Evolutionary conservation across 2,888 invertebrate genomes (phyloP).

Genomic region (Agonum fuliginosum): DNA sequence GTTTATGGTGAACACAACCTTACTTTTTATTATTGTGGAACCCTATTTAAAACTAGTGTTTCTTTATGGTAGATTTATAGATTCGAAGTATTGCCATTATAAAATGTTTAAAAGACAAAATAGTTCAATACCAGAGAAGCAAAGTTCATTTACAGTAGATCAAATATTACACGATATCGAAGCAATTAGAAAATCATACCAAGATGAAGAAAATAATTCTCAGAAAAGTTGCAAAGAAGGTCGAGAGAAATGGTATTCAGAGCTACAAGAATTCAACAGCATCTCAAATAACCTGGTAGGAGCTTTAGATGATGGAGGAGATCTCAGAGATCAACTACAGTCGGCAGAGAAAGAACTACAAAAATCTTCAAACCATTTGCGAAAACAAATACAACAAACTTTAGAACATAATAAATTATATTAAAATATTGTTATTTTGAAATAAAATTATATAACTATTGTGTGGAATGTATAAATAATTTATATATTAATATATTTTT

Average conservation of each 20-base stretch:
- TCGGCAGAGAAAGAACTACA: constrained; percentile 58
- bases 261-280: constrained; percentile 63
- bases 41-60: no score
- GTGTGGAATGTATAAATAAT: constrained; percentile 50
- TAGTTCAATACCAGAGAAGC: constrained; percentile 31
- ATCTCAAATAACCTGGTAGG: constrained; percentile 63
- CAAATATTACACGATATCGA: constrained; percentile 64
- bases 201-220: constrained; percentile 57
- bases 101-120: constrained; percentile 52
- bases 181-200: constrained; percentile 61
- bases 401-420: no score
- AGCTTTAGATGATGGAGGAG: constrained; percentile 55
- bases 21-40: neutral
- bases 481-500: constrained; percentile 28
- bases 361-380: constrained; percentile 30
- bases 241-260: constrained; percentile 61
- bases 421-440: no score
- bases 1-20: constrained; percentile 21
- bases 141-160: constrained; percentile 60
- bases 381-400: constrained; percentile 55
- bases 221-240: constrained; percentile 13
- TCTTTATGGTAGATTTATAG: no score
- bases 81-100: no score
- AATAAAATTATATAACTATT: no score
- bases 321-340: constrained; percentile 59